Conservation (phyloP, 2,888 invertebrate species). For the Uloborus plumipes region DNA sequence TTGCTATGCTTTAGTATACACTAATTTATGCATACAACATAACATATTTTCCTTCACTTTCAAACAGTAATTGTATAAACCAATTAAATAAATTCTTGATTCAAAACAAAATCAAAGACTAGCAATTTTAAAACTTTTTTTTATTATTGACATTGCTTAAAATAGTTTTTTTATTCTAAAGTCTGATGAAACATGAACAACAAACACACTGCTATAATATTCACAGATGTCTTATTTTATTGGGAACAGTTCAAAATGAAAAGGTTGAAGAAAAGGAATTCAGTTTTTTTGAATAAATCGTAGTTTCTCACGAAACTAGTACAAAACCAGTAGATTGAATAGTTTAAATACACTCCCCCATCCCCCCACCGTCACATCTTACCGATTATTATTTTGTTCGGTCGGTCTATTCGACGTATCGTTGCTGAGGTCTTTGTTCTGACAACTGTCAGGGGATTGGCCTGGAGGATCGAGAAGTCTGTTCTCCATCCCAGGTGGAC, state of each 20-base stretch:
- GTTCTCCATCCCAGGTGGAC: conserved; percentile 26
- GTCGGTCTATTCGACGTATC: conserved; percentile 24
- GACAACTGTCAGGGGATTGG: conserved; percentile 29
- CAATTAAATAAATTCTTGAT: too few relatives aligned
- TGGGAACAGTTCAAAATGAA: conserved; percentile 42
- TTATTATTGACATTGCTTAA: conserved; percentile 49
- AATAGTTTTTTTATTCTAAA: conserved; percentile 54
- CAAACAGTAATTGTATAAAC: too few relatives aligned
- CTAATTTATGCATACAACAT: too few relatives aligned
- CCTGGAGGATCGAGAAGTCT: conserved; percentile 30
- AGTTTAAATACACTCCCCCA: conserved; percentile 3
- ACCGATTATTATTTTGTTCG: conserved; percentile 37
- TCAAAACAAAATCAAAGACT: too few relatives aligned
- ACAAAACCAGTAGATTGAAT: conserved; percentile 10
- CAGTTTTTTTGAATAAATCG: conserved; percentile 6
- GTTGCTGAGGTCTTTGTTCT: conserved; percentile 8
- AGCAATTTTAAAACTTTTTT: conserved; percentile 1
- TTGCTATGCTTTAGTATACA: too few relatives aligned
- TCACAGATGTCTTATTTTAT: conserved; percentile 35
- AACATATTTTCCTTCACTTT: too few relatives aligned
- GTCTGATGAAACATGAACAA: conserved; percentile 45
- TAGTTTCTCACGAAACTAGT: background rate
- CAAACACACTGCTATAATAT: conserved; percentile 44
- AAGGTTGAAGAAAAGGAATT: conserved; percentile 13
- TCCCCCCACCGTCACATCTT: background rate